Base-by-base conservation (phyloP, 2,113 vertebrate genomes). In the Pteruthius melanotis region DNA sequence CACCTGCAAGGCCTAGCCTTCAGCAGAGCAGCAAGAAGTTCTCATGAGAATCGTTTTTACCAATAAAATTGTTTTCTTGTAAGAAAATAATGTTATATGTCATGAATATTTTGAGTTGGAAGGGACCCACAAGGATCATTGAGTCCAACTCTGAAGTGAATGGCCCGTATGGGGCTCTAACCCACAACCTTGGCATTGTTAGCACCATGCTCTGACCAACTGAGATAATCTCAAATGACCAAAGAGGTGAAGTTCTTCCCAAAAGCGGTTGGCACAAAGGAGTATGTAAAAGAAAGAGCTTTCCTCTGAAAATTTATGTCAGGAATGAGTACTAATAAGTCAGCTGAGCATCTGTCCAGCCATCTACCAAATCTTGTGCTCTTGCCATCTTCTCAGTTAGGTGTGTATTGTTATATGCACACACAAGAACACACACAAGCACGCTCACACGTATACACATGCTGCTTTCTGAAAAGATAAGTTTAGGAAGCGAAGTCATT, bases 191-290 rank as follows among this genome's bases (percentile, higher is more conserved):
- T 26, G 30, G 20, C 53, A 30, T 24, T 74, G 21, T 52, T 24
- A 39, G 60, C 45, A 66, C 15, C 7, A 24, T 39, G 15, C 44
- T 89, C 37, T 81, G 26, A 74, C 13, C 27, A 59, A 8, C 2
- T n/a, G 28, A 59, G 9, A 7, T 60, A 39, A 49, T 71, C 26
- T 60, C 13, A 44, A 71, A 80, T 56, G 21, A 54, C 8, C 33
- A 31, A 47, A 63, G 35, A 39, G 61, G 15, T 21, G 50, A 60
- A 54, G 6, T 30, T 56, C 54, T 63, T 30, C 47, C 22, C 33
- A 37, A 65, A 50, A 78, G 5, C 0, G 3, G 5, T 13, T 54
- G 19, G 26, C 22, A 45, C 23, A 7, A 5, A 0, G 2, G 5
- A 4, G 8, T 7, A 61, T 20, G 13, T 23, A 78, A 60, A 42